These are phyloP conservation scores for Nylanderia fulva DNA, from an alignment of 1,140 invertebrate genomes.

Conservation along the genomic window DNA sequence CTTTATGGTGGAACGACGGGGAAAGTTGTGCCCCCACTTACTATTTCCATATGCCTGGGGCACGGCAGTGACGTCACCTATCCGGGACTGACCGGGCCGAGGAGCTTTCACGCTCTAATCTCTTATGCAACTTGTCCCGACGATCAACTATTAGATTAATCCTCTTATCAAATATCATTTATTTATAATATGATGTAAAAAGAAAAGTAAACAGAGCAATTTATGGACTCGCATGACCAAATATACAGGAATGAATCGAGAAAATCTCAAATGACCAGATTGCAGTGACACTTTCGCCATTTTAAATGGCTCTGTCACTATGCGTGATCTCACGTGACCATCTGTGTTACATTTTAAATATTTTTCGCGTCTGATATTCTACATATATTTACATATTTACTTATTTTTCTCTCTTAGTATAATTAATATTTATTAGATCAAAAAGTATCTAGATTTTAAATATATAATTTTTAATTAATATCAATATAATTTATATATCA, in stretches of 20 bases:
- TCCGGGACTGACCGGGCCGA: conserved; percentile 80
- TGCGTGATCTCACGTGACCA: conserved; percentile 32
- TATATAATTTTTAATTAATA: no score
- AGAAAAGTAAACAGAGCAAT: neutral
- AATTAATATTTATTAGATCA: neutral
- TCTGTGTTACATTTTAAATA: neutral
- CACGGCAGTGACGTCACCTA: conserved; percentile 83
- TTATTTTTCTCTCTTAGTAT: neutral
- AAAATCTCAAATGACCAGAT: conserved; percentile 42
- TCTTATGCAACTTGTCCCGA: conserved; percentile 83
- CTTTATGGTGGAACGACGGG: conserved; percentile 66
- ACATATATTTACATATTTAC: neutral
- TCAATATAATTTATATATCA: no score
- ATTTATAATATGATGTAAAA: neutral
- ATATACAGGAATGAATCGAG: neutral
- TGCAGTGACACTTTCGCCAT: conserved; percentile 57
- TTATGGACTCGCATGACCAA: neutral
- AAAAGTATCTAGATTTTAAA: no score
- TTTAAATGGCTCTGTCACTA: conserved; percentile 39
- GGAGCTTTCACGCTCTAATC: conserved; percentile 85
- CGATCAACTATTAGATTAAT: conserved; percentile 40
- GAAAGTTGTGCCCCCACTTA: conserved; percentile 81
- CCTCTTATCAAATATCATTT: neutral
- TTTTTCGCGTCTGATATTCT: neutral
- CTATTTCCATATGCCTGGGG: conserved; percentile 65